Conservation (phyloP, 2,888 invertebrate species). For the Noctua fimbriata region DNA sequence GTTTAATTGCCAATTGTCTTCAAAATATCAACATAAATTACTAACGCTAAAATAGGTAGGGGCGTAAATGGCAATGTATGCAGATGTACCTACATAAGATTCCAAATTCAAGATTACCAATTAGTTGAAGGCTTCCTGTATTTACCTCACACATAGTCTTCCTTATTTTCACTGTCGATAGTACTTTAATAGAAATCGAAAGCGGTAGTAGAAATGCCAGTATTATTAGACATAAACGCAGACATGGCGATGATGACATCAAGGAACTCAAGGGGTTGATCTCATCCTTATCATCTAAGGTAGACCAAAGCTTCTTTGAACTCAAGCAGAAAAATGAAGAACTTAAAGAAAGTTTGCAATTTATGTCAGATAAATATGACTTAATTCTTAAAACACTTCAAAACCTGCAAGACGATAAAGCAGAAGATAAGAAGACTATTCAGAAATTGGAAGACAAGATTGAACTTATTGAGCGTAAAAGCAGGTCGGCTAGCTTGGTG, state of each 20-base stretch:
- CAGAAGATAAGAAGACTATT: neutral
- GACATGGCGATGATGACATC: constrained; percentile 7
- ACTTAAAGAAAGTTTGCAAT: neutral
- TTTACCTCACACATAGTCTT: neutral
- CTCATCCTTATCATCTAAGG: constrained; percentile 1
- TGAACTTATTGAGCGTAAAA: too few relatives aligned
- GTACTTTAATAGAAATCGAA: too few relatives aligned
- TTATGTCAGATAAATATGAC: neutral
- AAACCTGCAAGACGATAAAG: neutral
- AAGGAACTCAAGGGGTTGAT: constrained; percentile 11
- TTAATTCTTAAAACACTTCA: neutral
- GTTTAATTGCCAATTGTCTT: neutral
- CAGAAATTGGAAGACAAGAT: neutral
- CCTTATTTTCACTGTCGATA: neutral
- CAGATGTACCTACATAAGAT: neutral
- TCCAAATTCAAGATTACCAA: neutral
- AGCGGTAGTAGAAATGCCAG: too few relatives aligned
- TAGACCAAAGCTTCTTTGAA: neutral
- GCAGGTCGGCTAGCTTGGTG: too few relatives aligned
- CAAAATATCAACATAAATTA: neutral
- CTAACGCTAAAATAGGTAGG: neutral
- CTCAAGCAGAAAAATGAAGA: neutral
- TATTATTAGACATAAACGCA: too few relatives aligned
- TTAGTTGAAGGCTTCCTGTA: neutral
- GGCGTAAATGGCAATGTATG: neutral